phyloP scores from a whole-genome alignment of 2,113 vertebrate species.

The Istiophorus platypterus region DNA sequence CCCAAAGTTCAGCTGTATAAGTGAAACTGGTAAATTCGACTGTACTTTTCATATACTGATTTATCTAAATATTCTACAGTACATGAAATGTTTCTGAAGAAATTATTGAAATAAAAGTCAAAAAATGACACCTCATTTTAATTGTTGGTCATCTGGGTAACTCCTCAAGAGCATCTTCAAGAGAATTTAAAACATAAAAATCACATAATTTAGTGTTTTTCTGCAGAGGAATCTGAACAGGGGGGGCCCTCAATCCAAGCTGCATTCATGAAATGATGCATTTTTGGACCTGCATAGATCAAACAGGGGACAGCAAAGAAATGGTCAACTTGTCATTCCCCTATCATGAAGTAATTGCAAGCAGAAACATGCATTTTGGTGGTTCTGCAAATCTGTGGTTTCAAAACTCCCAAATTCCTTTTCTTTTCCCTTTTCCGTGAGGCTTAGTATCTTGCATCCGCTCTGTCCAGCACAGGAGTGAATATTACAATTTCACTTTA shows the following conservation, averaged over 20 bases:
- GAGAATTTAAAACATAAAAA: not conserved
- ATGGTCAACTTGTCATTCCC: slow-evolving; percentile 6
- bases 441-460: slow-evolving; percentile 18
- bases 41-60: not conserved
- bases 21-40: not conserved
- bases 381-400: slow-evolving; percentile 12
- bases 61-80: not conserved
- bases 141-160: not conserved
- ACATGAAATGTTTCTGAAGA: not conserved
- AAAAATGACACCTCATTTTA: not conserved
- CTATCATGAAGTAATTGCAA: slow-evolving; percentile 36
- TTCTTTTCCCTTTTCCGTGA: not conserved
- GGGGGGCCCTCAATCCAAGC: not conserved
- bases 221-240: not conserved
- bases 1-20: not conserved
- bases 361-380: slow-evolving; percentile 19
- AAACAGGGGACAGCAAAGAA: not conserved
- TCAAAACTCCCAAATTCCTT: slow-evolving; percentile 15
- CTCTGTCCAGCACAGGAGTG: slow-evolving; percentile 26
- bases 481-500: slow-evolving; percentile 39
- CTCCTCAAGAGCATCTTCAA: not conserved
- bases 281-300: not conserved
- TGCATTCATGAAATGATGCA: not conserved
- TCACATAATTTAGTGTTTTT: not conserved
- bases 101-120: not conserved